Conservation (phyloP, 2,888 invertebrate species). For the Acleris holmiana region DNA sequence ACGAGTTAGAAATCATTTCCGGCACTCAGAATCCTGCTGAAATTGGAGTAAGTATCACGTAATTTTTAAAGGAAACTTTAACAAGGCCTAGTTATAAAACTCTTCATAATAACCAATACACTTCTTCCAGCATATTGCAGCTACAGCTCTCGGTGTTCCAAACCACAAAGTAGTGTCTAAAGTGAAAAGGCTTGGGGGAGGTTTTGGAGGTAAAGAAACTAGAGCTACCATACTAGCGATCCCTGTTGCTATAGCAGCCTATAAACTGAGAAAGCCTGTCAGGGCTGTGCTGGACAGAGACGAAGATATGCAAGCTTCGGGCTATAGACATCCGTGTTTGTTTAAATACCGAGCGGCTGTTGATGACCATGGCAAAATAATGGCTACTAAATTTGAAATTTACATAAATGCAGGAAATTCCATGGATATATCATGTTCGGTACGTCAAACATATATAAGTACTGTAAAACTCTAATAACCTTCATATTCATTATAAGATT, state of each 20-base stretch:
- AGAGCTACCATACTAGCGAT: conserved; percentile 84
- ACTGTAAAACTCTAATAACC: neutral
- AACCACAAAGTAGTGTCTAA: conserved; percentile 87
- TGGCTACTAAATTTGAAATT: conserved; percentile 85
- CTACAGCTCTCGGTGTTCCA: conserved; percentile 86
- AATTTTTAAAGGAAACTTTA: neutral
- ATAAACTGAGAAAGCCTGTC: conserved; percentile 88
- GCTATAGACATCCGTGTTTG: conserved; percentile 92
- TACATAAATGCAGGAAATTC: conserved; percentile 90
- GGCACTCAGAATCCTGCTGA: conserved; percentile 93
- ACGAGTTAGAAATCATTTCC: conserved; percentile 92
- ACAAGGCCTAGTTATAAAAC: neutral
- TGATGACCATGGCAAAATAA: conserved; percentile 87
- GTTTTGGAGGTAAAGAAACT: conserved; percentile 95
- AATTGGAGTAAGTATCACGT: conserved; percentile 80
- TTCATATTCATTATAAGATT: neutral
- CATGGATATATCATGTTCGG: conserved; percentile 88
- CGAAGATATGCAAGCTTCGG: conserved; percentile 93
- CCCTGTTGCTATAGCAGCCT: conserved; percentile 90
- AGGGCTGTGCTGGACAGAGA: conserved; percentile 92
- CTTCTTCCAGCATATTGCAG: conserved; percentile 82
- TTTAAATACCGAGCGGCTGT: conserved; percentile 91
- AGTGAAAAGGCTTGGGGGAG: conserved; percentile 93
- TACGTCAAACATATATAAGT: conserved; percentile 55
- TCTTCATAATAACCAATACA: neutral